Base-by-base conservation (phyloP, 2,797 vertebrate genomes). In the Sebastes alutus region DNA sequence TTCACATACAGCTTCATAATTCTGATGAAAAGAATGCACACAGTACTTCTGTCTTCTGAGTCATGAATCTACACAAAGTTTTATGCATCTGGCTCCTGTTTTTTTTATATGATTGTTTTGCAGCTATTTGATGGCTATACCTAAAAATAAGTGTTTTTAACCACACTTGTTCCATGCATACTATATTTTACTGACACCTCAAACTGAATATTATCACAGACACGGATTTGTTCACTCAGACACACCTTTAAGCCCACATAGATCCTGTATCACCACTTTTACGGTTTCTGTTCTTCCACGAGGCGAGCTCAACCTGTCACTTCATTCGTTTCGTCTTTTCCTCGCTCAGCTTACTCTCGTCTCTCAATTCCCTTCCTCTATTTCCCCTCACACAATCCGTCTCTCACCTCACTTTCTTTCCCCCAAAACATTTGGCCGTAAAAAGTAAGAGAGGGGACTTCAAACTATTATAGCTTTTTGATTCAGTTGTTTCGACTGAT, bases 231-330 rank as follows among this genome's bases (percentile, higher is more conserved):
- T 77, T 84, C 62, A n/a, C 27, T 58, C 63, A 67, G 33, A 75
- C 29, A 64, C 27, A 62, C 65, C 52, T 63, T 78, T 77, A 74
- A 83, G 68, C 68, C 70, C 67, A 80, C 60, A 67, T 58, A 68
- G 23, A 64, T 62, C 69, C 72, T 69, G 13, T 35, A 62, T 69
- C 69, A 63, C 46, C 35, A 32, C 23, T 68, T 71, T 30, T 55
- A 52, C 38, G 12, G 22, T 76, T 64, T 68, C 52, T 63, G 29
- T 77, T 76, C 60, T 70, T 78, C 33, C 35, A 30, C 4, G 1
- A 68, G 63, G 49, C 7, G 1, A 62, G 59, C 61, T 82, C 52
- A 77, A 85, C 61, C 73, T 75, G 75, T 76, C 83, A 80, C 72
- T 87, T 82, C 46, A 27, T 70, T 67, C 1, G 6, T 72, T 81